Evolutionary conservation across 2,888 invertebrate species (phyloP), one percentile per base, ranked within the genome.

Genomic region (Volucella zonaria): DNA sequence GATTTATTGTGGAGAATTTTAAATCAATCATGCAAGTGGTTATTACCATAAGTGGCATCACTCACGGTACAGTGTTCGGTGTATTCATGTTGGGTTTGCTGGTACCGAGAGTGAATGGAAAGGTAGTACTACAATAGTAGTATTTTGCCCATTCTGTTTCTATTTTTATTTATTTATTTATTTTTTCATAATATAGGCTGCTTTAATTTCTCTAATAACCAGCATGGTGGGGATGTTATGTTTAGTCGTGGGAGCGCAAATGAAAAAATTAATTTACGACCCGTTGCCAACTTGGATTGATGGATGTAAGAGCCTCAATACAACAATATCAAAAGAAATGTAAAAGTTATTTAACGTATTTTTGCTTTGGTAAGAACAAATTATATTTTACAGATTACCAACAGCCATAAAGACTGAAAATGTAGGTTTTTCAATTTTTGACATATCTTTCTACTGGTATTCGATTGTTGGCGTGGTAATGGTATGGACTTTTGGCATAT

Each of bases 1-100:
- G 89, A 47, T 88, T 89, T 45, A 64, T 89, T 40, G 89, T 88
- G 12, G 87, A 92, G 11, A 88, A 90, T 15, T 88, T 93, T 11
- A 92, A 92, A 42, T 91, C 92, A 12, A 90, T 93, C 23, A 82
- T 93, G n/a, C 92, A 93, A 90, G 88, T 91, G 15, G 87, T 90
- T 1, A 78, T 90, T 12, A 91, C 90, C n/a, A 88, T 91, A 12
- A 88, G 90, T 75, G 92, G 92, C 8, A 89, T 92, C 23, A 89
- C 91, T 3, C 90, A 94, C 1, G 94, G 94, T 8, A 94, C 94
- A 9, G 93, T 94, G 1, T 93, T 94, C 81, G 95, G 94, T 2
- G 92, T 94, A 8, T 95, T 95, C 88, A 92, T 93, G 12, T 89
- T 95, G 11, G 95, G 95, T 18, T 93, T 95, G 92, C 90, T 95